These are phyloP conservation scores for Papilio polyxenes DNA, from an alignment of 1,140 invertebrate species.

Conservation along the genomic window DNA sequence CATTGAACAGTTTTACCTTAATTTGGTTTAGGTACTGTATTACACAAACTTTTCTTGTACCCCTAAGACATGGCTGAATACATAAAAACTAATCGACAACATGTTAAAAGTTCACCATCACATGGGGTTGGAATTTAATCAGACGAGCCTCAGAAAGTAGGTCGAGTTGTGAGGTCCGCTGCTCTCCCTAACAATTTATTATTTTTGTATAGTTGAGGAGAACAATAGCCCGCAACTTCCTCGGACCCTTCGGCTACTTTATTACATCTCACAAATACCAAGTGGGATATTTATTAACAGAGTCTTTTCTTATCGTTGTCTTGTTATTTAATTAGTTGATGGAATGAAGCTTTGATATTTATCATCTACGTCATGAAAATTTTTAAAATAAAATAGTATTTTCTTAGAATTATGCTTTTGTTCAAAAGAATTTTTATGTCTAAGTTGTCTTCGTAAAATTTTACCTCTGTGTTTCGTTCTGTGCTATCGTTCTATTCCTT, in stretches of 20 bases:
- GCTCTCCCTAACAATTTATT: slow-evolving; percentile 18
- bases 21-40: neutral
- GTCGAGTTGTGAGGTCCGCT: neutral
- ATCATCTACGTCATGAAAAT: neutral
- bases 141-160: neutral
- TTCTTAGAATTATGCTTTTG: neutral
- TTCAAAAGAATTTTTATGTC: too few species aligned
- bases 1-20: neutral
- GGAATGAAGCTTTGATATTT: neutral
- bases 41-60: neutral
- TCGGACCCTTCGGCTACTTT: neutral
- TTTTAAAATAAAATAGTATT: neutral
- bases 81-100: neutral
- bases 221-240: neutral
- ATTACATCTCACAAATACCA: slow-evolving; percentile 20
- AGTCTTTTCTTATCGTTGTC: neutral
- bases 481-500: too few species aligned
- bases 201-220: slow-evolving; percentile 10
- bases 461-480: too few species aligned
- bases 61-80: neutral
- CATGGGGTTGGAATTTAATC: neutral
- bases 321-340: slow-evolving; percentile 9
- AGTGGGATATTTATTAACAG: neutral
- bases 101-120: slow-evolving; percentile 4
- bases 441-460: too few species aligned